A percentile compares a stretch with the other conserved stretches of the same genome.
These are phyloP conservation scores for Ibycter americanus DNA, from an alignment of 2,797 vertebrate species.

Conservation along the genomic window DNA sequence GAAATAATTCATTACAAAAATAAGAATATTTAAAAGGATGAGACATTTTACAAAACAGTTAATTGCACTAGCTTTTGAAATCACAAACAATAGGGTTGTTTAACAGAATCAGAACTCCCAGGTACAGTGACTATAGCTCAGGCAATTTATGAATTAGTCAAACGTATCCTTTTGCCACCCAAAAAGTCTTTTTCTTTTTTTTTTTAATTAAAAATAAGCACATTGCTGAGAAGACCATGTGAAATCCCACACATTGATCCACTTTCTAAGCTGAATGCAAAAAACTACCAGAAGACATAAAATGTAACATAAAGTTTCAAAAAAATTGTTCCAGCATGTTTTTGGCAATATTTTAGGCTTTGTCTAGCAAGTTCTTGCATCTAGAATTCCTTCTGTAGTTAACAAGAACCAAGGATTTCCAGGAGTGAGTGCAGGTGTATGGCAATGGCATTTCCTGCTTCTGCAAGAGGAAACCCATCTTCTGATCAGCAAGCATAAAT, in stretches of 20 bases:
- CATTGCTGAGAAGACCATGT: neutral
- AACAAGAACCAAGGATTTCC: neutral
- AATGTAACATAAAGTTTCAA: neutral
- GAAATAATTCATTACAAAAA: neutral
- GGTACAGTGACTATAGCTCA: neutral
- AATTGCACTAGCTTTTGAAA: neutral
- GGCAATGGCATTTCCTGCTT: neutral
- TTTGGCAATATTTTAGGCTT: neutral
- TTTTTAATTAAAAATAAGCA: neutral
- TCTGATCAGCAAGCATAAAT: neutral
- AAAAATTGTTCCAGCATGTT: neutral
- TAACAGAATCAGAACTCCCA: neutral
- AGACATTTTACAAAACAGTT: neutral
- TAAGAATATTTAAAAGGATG: neutral
- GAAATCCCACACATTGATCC: neutral
- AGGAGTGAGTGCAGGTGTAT: neutral
- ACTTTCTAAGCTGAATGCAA: neutral
- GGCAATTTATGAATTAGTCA: neutral
- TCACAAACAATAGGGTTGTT: neutral
- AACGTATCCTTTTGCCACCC: neutral
- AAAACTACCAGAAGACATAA: neutral
- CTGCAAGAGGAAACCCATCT: neutral
- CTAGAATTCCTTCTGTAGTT: neutral
- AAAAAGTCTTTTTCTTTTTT: neutral
- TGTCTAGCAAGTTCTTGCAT: neutral